Evolutionary conservation across 1,140 invertebrate genomes (phyloP), one percentile per base, ranked within the genome.

Genomic region (Conus betulinus): DNA sequence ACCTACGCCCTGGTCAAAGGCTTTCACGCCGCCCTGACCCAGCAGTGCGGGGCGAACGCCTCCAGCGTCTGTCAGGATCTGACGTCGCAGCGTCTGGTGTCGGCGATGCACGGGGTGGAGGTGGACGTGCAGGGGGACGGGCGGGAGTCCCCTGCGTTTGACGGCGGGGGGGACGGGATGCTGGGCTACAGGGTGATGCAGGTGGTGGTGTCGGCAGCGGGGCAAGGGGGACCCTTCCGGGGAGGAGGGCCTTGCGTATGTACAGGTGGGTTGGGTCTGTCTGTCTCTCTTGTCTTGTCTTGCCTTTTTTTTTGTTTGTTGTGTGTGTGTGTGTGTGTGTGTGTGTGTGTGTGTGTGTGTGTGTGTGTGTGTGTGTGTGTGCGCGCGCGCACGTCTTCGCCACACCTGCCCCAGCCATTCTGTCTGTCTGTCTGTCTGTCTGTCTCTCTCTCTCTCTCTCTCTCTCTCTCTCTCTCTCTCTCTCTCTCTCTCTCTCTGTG

Each of bases 131-230:
- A 87, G 17, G 25, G 74, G 7, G 67, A 5, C 10, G 85, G 85
- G 20, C 11, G 10, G 52, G 23, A 17, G 8, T 60, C 51, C 13
- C 15, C 20, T 10, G 86, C 81, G 52, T 87, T 87, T 81, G 86
- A 87, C 57, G 27, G 52, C 60, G 57, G 53, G 5, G 86, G 86
- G 17, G 86, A 87, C 15, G 86, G 76, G 53, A 23, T 79, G 52
- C 52, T 79, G 51, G 86, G 78, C 10, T 87, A 27, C 57, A 25
- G 81, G 55, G 52, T 87, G 57, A 23, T 87, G 55, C 86, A 87
- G 25, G 25, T 87, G 57, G 57, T 11, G 39, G 15, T 60, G 8
- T 11, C 8, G 57, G 17, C 15, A n/a, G n/a, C 25, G 13, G 39
- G 84, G 76, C 39, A 7, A 39, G 5, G 15, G 20, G 6, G n/a